phyloP scores from a whole-genome alignment of 2,888 invertebrate species.

The Drepanosiphum platanoidis region DNA sequence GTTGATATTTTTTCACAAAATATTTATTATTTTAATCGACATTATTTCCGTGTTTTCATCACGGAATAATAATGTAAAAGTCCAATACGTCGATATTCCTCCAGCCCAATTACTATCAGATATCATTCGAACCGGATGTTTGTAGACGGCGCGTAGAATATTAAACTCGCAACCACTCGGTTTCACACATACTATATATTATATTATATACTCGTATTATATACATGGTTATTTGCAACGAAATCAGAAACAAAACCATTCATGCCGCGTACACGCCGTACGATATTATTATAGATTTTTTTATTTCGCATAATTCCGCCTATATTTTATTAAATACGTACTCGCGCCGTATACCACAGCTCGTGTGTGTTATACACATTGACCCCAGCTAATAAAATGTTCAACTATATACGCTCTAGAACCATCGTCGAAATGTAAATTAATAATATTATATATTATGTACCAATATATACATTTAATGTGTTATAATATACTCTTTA shows the following conservation, averaged over 20 bases:
- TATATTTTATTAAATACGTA: too few relatives aligned
- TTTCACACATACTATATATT: too few relatives aligned
- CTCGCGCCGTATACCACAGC: too few relatives aligned
- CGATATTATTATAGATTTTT: slow-evolving; percentile 35
- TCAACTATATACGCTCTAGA: neutral
- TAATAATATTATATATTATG: too few relatives aligned
- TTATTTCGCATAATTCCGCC: slow-evolving; percentile 24
- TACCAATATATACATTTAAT: neutral
- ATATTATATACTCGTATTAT: neutral
- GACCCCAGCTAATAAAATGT: neutral
- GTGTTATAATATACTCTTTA: too few relatives aligned
- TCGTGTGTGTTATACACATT: neutral
- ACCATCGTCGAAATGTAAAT: too few relatives aligned
- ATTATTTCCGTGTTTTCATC: slow-evolving; percentile 31
- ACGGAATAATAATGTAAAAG: slow-evolving; percentile 17
- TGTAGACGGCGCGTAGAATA: slow-evolving; percentile 38
- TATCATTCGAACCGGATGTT: slow-evolving; percentile 54
- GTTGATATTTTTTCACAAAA: too few relatives aligned
- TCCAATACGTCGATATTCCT: slow-evolving; percentile 28
- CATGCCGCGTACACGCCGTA: neutral
- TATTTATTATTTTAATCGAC: neutral
- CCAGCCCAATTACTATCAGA: slow-evolving; percentile 51
- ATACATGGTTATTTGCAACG: slow-evolving; percentile 19
- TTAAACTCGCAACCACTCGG: slow-evolving; percentile 25
- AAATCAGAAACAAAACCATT: slow-evolving; percentile 17